Conservation (phyloP, 2,797 vertebrate genomes). For the Numenius phaeopus region DNA sequence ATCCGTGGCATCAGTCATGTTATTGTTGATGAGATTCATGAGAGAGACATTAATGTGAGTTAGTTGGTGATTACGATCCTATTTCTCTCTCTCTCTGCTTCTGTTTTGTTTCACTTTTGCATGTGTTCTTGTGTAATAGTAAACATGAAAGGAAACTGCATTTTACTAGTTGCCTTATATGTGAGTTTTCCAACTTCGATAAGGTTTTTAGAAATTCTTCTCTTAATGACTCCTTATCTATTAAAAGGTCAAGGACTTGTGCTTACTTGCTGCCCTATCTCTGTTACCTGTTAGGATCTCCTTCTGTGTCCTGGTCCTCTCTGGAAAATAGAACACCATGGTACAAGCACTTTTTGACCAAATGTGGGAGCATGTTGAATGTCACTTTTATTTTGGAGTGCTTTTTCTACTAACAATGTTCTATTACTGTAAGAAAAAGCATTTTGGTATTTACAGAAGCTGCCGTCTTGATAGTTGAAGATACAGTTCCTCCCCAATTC, state of each 20-base stretch:
- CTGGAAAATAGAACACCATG: not conserved
- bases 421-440: not conserved
- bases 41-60: slow-evolving; percentile 97
- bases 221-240: not conserved
- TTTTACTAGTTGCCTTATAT: not conserved
- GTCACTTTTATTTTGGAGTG: not conserved
- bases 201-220: not conserved
- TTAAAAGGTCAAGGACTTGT: not conserved
- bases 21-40: slow-evolving; percentile 98
- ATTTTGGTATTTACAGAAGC: not conserved
- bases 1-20: slow-evolving; percentile 97
- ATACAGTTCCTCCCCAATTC: not conserved
- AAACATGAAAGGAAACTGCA: not conserved
- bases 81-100: not conserved
- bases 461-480: not conserved
- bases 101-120: not conserved
- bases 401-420: not conserved
- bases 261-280: not conserved
- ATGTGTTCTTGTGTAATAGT: not conserved
- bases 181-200: not conserved
- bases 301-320: not conserved
- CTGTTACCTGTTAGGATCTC: not conserved
- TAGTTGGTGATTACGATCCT: not conserved
- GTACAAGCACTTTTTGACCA: not conserved
- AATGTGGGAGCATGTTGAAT: not conserved